phyloP scores from a whole-genome alignment of 1,140 invertebrate species.

The Leptestheria dahalacensis region DNA sequence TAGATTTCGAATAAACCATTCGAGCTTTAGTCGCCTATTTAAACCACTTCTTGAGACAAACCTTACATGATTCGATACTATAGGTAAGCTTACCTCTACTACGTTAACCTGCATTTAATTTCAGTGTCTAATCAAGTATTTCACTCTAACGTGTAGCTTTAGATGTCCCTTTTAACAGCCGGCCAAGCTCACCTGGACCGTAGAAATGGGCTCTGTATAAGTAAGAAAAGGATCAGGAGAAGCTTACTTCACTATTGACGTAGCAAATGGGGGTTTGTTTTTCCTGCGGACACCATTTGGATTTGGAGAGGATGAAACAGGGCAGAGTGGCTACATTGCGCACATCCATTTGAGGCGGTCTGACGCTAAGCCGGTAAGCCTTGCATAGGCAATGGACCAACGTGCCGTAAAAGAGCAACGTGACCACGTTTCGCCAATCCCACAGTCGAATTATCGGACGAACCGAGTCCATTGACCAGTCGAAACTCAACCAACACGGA shows the following conservation, averaged over 20 bases:
- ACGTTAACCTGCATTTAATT: too few relatives aligned
- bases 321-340: background rate
- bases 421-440: slow-evolving; percentile 57
- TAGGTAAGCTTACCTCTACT: too few relatives aligned
- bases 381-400: background rate
- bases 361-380: background rate
- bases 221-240: background rate
- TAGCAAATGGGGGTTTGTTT: background rate
- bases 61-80: too few relatives aligned
- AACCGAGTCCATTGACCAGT: slow-evolving; percentile 91
- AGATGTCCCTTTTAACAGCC: too few relatives aligned
- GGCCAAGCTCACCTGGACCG: too few relatives aligned
- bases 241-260: background rate
- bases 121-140: too few relatives aligned
- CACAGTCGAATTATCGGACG: slow-evolving; percentile 53
- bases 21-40: too few relatives aligned
- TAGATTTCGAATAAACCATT: too few relatives aligned
- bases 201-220: background rate
- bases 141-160: too few relatives aligned
- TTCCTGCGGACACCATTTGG: background rate
- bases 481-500: slow-evolving; percentile 71
- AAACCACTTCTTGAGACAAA: too few relatives aligned
- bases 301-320: background rate
- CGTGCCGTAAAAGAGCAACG: slow-evolving; percentile 47
- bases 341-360: background rate